A percentile compares a stretch with the other conserved stretches of the same genome.
phyloP scores from a whole-genome alignment of 2,888 invertebrate genomes.

The Leistus spinibarbis region DNA sequence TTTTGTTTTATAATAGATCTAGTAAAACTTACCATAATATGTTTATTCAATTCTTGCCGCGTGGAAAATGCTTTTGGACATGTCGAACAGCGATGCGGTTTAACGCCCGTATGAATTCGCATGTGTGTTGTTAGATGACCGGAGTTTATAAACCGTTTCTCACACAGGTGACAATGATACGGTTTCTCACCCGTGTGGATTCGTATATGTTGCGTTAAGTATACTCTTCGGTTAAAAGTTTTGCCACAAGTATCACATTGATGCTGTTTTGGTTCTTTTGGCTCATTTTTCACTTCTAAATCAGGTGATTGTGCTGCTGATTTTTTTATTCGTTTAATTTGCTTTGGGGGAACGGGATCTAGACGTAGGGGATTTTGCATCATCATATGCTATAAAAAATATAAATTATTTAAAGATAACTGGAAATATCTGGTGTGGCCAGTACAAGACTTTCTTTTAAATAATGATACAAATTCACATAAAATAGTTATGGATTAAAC shows the following conservation, averaged over 20 bases:
- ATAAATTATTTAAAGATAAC: not conserved
- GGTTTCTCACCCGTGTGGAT: constrained; percentile 52
- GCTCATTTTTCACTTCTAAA: constrained; percentile 40
- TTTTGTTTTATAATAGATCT: not conserved
- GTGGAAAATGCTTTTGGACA: constrained; percentile 51
- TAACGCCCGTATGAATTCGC: constrained; percentile 49
- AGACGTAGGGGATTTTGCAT: constrained; percentile 19
- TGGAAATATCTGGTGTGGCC: too few species aligned
- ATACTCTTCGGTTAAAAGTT: constrained; percentile 52
- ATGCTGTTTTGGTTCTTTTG: constrained; percentile 49
- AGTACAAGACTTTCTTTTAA: too few species aligned
- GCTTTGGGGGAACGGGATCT: constrained; percentile 16
- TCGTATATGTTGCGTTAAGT: constrained; percentile 50
- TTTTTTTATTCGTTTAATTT: constrained; percentile 37
- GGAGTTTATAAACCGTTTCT: constrained; percentile 50
- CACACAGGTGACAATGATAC: constrained; percentile 50
- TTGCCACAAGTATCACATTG: constrained; percentile 55
- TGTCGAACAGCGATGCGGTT: constrained; percentile 46
- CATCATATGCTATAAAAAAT: constrained; percentile 20
- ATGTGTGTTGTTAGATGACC: constrained; percentile 51
- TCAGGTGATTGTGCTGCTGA: constrained; percentile 17
- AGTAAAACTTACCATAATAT: constrained; percentile 47
- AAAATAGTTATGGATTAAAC: too few species aligned
- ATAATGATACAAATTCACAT: too few species aligned
- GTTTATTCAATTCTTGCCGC: constrained; percentile 49